Evolutionary conservation across 2,113 vertebrate species (phyloP), one percentile per base, ranked within the genome.

Genomic region (Monopterus albus): DNA sequence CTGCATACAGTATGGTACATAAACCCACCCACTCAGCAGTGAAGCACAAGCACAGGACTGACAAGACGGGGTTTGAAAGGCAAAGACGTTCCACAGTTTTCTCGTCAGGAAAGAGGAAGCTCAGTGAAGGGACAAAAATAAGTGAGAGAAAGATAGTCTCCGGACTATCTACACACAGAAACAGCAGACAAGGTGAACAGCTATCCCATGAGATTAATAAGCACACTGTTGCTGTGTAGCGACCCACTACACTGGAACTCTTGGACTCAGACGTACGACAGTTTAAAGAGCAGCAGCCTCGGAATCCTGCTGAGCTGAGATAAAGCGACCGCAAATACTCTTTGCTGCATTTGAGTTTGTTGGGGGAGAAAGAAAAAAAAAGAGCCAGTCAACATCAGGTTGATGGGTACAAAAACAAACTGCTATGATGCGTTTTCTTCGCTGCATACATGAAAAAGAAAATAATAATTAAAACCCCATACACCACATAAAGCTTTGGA

Each of bases 401-500:
- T 36, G 21, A 81, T 13, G 20, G 5, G 65, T 84, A 80, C 18
- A 65, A 79, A 82, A 74, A 78, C 2, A 31, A 47, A 52, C 0
- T 2, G 1, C 39, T 45, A 69, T 35, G 35, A 67, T 69, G 62
- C 0, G 43, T 64, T 33, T 23, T 50, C 55, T 55, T 70, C 78
- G 36, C 33, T 67, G 73, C 42, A 57, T 28, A 63, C 46, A 45
- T 75, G 43, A n/a, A 43, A 58, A 65, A 36, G 39, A 57, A 33
- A 55, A 56, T 36, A n/a, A 66, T 55, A 49, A 57, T 25, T 6
- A 23, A 51, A 50, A 72, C 57, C 29, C 57, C 70, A 64, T 63
- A 25, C 36, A 81, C 29, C 55, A 87, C 85, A 89, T 84, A 87
- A 87, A 91, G 89, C 88, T 86, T 84, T 75, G 65, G 59, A 79